These are phyloP conservation scores for Anabacerthia variegaticeps DNA, from an alignment of 2,797 vertebrate genomes.

Conservation along the genomic window DNA sequence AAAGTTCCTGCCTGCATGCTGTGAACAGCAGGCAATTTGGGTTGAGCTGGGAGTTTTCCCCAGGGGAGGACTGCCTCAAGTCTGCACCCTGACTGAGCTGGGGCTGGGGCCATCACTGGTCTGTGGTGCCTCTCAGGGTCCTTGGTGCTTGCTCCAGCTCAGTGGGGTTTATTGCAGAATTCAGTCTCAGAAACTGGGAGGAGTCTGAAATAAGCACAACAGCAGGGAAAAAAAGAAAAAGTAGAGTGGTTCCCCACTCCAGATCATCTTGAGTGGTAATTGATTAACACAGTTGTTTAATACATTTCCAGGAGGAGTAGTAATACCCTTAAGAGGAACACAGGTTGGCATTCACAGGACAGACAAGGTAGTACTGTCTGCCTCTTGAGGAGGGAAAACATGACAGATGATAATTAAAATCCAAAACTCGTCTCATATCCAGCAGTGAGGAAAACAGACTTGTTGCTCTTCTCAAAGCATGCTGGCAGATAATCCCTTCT, in stretches of 20 bases:
- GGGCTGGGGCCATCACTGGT: fast-evolving
- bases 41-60: background rate
- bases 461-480: background rate
- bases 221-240: no score
- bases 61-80: background rate
- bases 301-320: background rate
- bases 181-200: background rate
- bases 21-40: fast-evolving
- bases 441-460: background rate
- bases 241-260: background rate
- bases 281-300: background rate
- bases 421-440: background rate
- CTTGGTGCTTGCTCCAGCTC: background rate
- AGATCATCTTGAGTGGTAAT: background rate
- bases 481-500: background rate
- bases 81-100: fast-evolving
- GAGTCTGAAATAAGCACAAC: background rate
- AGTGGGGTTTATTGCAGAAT: background rate
- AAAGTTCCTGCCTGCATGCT: fast-evolving
- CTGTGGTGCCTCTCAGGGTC: background rate
- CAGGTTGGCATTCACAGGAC: background rate
- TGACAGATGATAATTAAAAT: background rate
- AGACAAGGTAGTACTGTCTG: background rate
- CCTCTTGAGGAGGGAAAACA: fast-evolving
- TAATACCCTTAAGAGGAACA: background rate